Base-by-base conservation (phyloP, 2,797 vertebrate species). In the Botia almorhae region DNA sequence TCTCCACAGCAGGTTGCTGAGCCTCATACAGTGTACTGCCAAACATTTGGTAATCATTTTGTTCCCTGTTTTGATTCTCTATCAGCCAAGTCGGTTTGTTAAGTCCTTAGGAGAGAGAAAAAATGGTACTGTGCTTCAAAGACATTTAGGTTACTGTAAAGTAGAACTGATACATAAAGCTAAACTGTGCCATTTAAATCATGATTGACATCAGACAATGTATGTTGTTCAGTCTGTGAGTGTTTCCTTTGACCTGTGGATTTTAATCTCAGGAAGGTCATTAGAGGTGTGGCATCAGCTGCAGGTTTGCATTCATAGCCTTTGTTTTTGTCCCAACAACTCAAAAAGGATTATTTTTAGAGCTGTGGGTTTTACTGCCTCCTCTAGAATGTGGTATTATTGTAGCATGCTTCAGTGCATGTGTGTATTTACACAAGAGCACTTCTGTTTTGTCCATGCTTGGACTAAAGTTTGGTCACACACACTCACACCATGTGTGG, bases 251-350 rank as follows among this genome's bases (percentile, higher is more conserved):
- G 48, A 48, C 17, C 46, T 67, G 60, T 65, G 14, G 4, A 1
- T 68, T 17, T 74, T 23, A 80, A 74, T 74, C 63, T 60, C 78
- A 90, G 86, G 76, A 0, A 10, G 36, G 83, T 87, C 72, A 88
- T 87, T 87, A 78, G n/a, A 85, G 87, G 82, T 21, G 82, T 83
- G 87, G 82, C 85, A 48, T 61, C 58, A 55, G 39, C 58, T 19
- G 69, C n/a, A 74, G 39, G 61, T 83, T 87, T 90, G 86, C 87
- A 81, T 83, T 43, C 23, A n/a, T 19, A 79, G 77, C 80, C 77
- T 86, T 89, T 89, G 84, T 90, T 88, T 83, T 82, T 39, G 1
- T 86, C 78, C 69, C 70, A 65, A 80, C 63, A 61, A 74, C 73
- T 70, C 56, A 73, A 11, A 46, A 88, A 89, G 88, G 87, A 87